These are phyloP conservation scores for Lateolabrax maculatus DNA, from an alignment of 2,797 vertebrate species.

Conservation along the genomic window DNA sequence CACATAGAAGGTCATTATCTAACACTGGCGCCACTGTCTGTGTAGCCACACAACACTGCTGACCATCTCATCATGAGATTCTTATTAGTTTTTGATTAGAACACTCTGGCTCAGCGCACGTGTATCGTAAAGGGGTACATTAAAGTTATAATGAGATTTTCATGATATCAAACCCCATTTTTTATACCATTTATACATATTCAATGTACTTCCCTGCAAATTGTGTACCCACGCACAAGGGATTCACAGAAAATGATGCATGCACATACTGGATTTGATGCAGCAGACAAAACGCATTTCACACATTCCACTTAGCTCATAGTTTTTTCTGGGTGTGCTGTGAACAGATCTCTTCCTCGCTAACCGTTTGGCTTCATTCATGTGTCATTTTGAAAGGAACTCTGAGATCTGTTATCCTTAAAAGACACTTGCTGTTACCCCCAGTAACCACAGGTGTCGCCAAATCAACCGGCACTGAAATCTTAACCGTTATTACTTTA, in stretches of 20 bases:
- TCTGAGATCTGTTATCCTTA: background rate
- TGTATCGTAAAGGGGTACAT: background rate
- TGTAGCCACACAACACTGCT: conserved; percentile 58
- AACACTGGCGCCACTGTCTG: conserved; percentile 70
- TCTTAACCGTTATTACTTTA: background rate
- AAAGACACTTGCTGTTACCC: background rate
- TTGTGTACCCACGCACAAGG: background rate
- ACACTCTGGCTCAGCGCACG: conserved; percentile 19
- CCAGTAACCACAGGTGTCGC: background rate
- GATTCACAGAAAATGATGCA: background rate
- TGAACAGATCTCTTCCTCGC: background rate
- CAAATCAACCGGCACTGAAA: background rate
- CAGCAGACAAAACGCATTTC: background rate
- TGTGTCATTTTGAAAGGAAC: background rate
- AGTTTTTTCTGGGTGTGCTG: background rate
- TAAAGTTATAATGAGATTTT: conserved; percentile 9
- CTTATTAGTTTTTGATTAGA: conserved; percentile 69
- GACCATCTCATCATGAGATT: conserved; percentile 73
- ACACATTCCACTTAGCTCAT: background rate
- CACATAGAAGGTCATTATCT: conserved; percentile 70
- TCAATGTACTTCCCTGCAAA: background rate
- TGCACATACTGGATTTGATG: background rate
- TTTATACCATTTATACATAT: background rate
- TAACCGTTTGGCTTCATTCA: background rate
- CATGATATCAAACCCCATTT: background rate